These are phyloP conservation scores for Venusia cambrica DNA, from an alignment of 2,888 invertebrate genomes.

Conservation along the genomic window DNA sequence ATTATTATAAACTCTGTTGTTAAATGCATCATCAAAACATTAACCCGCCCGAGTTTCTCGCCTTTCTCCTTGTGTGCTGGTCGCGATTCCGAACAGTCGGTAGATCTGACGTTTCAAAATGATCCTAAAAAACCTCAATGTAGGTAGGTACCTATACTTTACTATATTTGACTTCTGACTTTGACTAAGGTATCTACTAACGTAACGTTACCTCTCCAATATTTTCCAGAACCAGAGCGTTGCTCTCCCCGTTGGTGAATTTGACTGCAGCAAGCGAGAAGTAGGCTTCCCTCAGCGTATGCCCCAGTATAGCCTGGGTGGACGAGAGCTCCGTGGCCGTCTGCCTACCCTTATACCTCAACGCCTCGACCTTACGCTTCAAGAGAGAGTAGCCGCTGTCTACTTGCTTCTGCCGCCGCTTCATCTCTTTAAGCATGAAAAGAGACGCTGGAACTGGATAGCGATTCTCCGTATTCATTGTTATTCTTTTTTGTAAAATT, in stretches of 20 bases:
- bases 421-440: conserved; percentile 70
- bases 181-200: no score
- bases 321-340: conserved; percentile 54
- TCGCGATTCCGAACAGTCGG: no score
- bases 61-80: no score
- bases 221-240: conserved; percentile 70
- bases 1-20: no score
- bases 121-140: no score
- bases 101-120: no score
- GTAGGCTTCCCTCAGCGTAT: conserved; percentile 64
- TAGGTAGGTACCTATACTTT: no score
- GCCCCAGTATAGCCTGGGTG: conserved; percentile 60
- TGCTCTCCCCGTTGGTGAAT: conserved; percentile 72
- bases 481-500: conserved; percentile 3
- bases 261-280: conserved; percentile 70
- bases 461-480: conserved; percentile 69
- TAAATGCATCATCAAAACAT: no score
- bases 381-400: conserved; percentile 62
- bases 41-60: no score
- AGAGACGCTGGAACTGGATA: conserved; percentile 68
- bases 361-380: conserved; percentile 63
- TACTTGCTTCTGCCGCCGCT: conserved; percentile 63
- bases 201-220: conserved; percentile 73
- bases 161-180: no score
- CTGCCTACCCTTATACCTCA: conserved; percentile 58